Percentiles rank a stretch among this genome's conserved stretches.
These are phyloP conservation scores for Agrotis clavis DNA, from an alignment of 2,888 invertebrate species.

Conservation along the genomic window DNA sequence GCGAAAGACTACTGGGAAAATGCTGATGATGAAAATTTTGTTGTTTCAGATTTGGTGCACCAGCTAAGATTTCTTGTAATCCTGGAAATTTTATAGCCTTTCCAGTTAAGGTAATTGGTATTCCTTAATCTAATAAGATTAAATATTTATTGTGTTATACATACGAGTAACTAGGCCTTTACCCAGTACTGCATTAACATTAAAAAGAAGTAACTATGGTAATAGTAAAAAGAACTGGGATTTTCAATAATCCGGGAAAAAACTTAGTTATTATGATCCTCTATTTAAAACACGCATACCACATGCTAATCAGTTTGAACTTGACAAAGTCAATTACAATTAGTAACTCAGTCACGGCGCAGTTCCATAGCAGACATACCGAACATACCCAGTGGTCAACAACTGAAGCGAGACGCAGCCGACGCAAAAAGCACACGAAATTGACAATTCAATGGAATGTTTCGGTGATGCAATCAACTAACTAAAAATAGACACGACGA, in stretches of 20 bases:
- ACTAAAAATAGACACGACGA: slow-evolving; percentile 86
- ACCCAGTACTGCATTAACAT: too few relatives aligned
- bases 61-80: slow-evolving; percentile 53
- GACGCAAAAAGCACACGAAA: slow-evolving; percentile 71
- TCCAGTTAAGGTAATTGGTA: slow-evolving; percentile 62
- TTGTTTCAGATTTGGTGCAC: slow-evolving; percentile 73
- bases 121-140: background rate
- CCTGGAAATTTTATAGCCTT: slow-evolving; percentile 73
- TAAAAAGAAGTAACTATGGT: too few relatives aligned
- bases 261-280: slow-evolving; percentile 12
- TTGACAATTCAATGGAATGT: slow-evolving; percentile 82
- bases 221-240: background rate
- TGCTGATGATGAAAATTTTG: slow-evolving; percentile 28
- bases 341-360: slow-evolving; percentile 54
- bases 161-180: too few relatives aligned
- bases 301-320: slow-evolving; percentile 54
- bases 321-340: slow-evolving; percentile 54
- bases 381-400: slow-evolving; percentile 43
- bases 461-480: slow-evolving; percentile 80
- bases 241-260: background rate
- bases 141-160: background rate
- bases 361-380: slow-evolving; percentile 50
- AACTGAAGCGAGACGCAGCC: slow-evolving; percentile 67
- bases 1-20: background rate
- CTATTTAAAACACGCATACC: slow-evolving; percentile 12